phyloP scores from a whole-genome alignment of 1,140 invertebrate genomes.

The Asbolus verrucosus region DNA sequence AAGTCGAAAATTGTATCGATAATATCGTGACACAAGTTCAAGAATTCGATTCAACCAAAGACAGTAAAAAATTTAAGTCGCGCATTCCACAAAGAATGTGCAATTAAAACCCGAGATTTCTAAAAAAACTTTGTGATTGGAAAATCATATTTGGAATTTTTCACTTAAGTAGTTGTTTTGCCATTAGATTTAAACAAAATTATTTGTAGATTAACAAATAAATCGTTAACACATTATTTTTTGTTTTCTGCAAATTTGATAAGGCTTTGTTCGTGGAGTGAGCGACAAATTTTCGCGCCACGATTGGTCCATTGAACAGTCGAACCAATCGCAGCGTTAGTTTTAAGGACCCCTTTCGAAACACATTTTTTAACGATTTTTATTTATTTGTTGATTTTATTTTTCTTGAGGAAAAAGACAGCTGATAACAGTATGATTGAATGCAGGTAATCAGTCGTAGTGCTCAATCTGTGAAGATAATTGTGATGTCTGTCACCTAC shows the following conservation, averaged over 20 bases:
- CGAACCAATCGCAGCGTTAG: too few species aligned
- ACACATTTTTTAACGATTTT: neutral
- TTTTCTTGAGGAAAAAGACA: slow-evolving; percentile 10
- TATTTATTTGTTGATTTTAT: slow-evolving; percentile 34
- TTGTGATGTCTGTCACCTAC: slow-evolving; percentile 32
- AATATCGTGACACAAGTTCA: slow-evolving; percentile 55
- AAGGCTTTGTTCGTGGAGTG: neutral
- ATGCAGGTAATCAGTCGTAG: slow-evolving; percentile 40
- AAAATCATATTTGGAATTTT: too few species aligned
- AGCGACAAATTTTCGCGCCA: neutral
- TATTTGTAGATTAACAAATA: slow-evolving; percentile 20
- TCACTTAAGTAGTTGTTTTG: neutral
- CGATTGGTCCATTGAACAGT: too few species aligned
- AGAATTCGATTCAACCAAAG: slow-evolving; percentile 49
- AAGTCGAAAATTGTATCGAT: slow-evolving; percentile 50
- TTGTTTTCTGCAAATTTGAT: neutral
- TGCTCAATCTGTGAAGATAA: slow-evolving; percentile 38
- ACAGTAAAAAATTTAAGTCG: slow-evolving; percentile 54
- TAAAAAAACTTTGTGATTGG: slow-evolving; percentile 34
- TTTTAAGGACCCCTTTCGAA: too few species aligned
- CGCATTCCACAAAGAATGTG: slow-evolving; percentile 57
- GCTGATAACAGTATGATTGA: slow-evolving; percentile 19
- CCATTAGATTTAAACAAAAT: slow-evolving; percentile 24
- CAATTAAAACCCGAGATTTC: slow-evolving; percentile 48
- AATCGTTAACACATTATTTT: slow-evolving; percentile 16